Percentiles rank a stretch among this genome's conserved stretches.
phyloP scores from a whole-genome alignment of 1,140 invertebrate species.

The Rhopalosiphum padi region DNA sequence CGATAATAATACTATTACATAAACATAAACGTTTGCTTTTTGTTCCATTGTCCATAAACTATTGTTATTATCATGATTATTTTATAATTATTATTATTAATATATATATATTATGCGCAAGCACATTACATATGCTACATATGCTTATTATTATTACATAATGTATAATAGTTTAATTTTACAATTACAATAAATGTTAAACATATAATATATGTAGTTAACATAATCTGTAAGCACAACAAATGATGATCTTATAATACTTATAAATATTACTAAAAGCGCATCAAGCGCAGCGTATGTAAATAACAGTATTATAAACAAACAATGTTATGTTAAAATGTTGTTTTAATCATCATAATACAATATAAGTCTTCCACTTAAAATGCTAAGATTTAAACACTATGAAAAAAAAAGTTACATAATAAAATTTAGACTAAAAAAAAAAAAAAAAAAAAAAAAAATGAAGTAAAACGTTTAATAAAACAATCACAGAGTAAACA shows the following conservation, averaged over 20 bases:
- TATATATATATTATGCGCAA: slow-evolving; percentile 12
- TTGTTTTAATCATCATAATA: background rate
- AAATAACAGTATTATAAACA: background rate
- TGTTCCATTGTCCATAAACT: slow-evolving; percentile 44
- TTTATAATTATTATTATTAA: slow-evolving; percentile 23
- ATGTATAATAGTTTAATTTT: background rate
- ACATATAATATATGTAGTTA: background rate
- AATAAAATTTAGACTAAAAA: background rate
- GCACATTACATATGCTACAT: background rate
- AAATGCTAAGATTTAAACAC: background rate
- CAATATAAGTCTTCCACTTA: slow-evolving; percentile 18
- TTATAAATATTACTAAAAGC: background rate
- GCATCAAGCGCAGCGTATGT: background rate
- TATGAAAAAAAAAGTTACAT: background rate
- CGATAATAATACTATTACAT: slow-evolving; percentile 11
- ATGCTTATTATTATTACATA: slow-evolving; percentile 15
- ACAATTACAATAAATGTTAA: background rate
- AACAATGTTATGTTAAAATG: background rate
- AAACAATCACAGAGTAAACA: slow-evolving; percentile 43
- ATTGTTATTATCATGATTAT: slow-evolving; percentile 23
- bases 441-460: slow-evolving; percentile 15
- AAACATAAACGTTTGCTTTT: slow-evolving; percentile 17
- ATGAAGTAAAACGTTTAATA: background rate
- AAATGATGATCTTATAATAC: background rate
- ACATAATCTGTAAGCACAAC: background rate